Base-by-base conservation (phyloP, 1,140 invertebrate genomes). In the Marisa cornuarietis region DNA sequence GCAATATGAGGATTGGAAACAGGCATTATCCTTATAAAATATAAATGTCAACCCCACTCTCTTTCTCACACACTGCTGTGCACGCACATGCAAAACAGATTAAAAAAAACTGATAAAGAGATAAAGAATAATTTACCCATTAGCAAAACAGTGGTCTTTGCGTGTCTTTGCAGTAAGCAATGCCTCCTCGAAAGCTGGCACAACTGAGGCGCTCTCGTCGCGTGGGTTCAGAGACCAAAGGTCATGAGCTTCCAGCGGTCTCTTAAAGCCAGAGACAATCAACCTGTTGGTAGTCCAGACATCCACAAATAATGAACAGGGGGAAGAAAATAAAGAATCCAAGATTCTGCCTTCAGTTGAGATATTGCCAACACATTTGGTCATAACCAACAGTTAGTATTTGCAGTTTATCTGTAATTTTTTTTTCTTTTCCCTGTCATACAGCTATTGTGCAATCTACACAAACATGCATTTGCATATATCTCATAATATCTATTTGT, bases 101-200 rank as follows among this genome's bases (percentile, higher is more conserved):
- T 0, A 71, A 68, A 61, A 71, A 68, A 61, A n/a, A 61, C 10
- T 20, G 31, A 9, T 73, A 68, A 52, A 62, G 61, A 31, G 49
- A 71, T 8, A 74, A 51, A 78, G 31, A 49, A 52, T 54, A 69
- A 22, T 16, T 14, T 72, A 72, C 58, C 51, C 62, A 20, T 20
- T 3, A 18, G 4, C 68, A 42, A 16, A 54, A 8, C 4, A 20
- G 31, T 1, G 31, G 11, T 8, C 0, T 31, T 24, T 77, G 49
- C 16, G 26, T 2, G 54, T 51, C 8, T 73, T 10, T 89, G 49
- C 81, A 87, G 83, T 65, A 92, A 90, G 72, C 94, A 96, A 98
- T 89, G 95, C 93, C 91, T 95, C 95, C 81, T 97, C 95, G 89
- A 98, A 99, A 71, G 92, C 92, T 10, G 95, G 95, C 69, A 96